Percentiles rank a stretch among this genome's conserved stretches.
phyloP scores from a whole-genome alignment of 2,888 invertebrate genomes.

The Odontomyia ornata region DNA sequence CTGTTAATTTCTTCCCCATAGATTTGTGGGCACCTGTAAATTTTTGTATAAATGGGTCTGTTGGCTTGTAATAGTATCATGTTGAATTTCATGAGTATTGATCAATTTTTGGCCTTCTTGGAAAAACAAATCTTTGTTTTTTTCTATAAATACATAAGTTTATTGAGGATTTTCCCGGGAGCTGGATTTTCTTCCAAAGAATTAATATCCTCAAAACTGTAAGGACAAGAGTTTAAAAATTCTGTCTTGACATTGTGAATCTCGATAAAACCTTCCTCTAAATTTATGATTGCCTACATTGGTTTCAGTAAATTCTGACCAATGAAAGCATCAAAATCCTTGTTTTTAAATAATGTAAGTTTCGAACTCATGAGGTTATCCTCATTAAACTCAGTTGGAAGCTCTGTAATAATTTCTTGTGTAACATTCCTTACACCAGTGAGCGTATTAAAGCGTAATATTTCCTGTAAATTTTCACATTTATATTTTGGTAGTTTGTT shows the following conservation, averaged over 20 bases:
- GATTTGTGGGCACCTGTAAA: neutral
- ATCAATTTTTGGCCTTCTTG: no score
- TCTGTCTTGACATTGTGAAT: neutral
- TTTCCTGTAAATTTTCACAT: no score
- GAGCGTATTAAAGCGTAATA: no score
- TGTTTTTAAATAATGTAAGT: no score
- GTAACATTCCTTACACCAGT: no score
- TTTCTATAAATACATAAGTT: neutral
- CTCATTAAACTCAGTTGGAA: no score
- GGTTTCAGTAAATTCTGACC: neutral
- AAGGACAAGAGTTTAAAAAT: slow-evolving; percentile 2
- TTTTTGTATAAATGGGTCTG: neutral
- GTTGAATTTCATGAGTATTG: no score
- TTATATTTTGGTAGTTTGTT: no score
- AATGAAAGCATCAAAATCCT: neutral
- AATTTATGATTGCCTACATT: neutral
- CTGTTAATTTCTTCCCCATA: neutral
- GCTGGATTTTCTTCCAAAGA: neutral
- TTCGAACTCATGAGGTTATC: no score
- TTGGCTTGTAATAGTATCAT: no score
- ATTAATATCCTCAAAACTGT: neutral
- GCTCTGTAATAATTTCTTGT: no score
- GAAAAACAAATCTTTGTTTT: neutral
- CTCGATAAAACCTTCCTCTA: neutral
- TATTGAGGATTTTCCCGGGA: neutral